Conservation (phyloP, 1,140 invertebrate species). For the Acyrthosiphon pisum region DNA sequence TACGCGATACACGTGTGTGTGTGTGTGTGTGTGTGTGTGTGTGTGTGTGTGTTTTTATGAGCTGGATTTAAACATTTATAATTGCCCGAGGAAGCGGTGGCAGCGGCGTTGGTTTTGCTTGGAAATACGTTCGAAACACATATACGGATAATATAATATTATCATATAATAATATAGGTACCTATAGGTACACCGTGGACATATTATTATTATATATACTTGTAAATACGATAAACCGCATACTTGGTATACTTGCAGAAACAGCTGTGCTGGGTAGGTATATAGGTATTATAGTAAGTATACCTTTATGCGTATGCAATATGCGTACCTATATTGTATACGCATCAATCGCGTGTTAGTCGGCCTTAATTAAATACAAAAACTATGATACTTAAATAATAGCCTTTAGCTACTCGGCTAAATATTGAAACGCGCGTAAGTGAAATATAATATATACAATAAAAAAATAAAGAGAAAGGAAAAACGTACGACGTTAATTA, state of each 20-base stretch:
- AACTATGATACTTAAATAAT: background rate
- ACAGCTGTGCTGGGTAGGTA: background rate
- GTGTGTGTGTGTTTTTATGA: background rate
- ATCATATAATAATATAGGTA: background rate
- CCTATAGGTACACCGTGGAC: too few species aligned
- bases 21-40: background rate
- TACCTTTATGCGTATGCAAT: background rate
- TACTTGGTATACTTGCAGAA: background rate
- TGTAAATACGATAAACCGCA: background rate
- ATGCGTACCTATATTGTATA: background rate
- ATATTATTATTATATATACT: background rate
- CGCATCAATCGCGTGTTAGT: background rate
- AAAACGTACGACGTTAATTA: background rate
- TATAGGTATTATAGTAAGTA: too few species aligned
- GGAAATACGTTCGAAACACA: background rate
- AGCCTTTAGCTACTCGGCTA: background rate
- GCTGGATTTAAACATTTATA: background rate
- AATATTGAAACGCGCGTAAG: background rate
- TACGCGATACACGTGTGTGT: background rate
- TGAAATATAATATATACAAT: background rate
- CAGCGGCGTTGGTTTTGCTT: background rate
- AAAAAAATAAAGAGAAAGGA: background rate
- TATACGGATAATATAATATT: background rate
- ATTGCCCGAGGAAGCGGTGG: background rate
- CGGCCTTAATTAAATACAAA: slow-evolving; percentile 19